Evolutionary conservation across 23 tunicate genomes (phyloP), one percentile per base, ranked within the genome.

Genomic region (Phallusia fumigata): DNA sequence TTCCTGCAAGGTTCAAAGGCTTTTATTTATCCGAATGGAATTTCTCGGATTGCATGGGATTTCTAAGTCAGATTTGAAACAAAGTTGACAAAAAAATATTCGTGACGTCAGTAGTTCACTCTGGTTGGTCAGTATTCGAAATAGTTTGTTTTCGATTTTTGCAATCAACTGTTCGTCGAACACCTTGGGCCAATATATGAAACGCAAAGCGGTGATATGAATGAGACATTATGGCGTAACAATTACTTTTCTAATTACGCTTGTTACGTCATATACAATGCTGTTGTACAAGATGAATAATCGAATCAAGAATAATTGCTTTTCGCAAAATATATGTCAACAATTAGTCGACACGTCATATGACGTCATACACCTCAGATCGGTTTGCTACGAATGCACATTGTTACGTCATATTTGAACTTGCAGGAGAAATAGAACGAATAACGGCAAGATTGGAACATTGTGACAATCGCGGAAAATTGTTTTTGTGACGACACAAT

Each of bases 211-310:
- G 15, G 16, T 58, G 69, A 58, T 58, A 58, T 58, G 69, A 58
- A 58, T 21, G 69, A 58, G 28, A 58, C 28, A 58, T 58, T 58
- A 13, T 58, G 69, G 13, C 69, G 28, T 24, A 24, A 58, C 69
- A 58, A 58, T 8, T 1, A 58, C 69, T 58, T 58, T 22, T 51
- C 58, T 51, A 51, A 51, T 13, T 51, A 13, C 28, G 13, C 26
- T 58, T 58, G 69, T 58, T 58, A 58, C 69, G 28, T 58, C 69
- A 58, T 16, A 58, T 58, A 58, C 69, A 24, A 58, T 58, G 69
- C 69, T 58, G 69, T 24, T 21, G 1, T 58, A 58, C 26, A 58
- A 22, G 69, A 6, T 58, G 69, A 58, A 58, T 24, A 58, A 58
- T 58, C 69, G 16, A 21, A 58, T 22, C 69, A 13, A 11, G 69